phyloP scores from a whole-genome alignment of 2,113 vertebrate species.

The Copsychus sechellarum region DNA sequence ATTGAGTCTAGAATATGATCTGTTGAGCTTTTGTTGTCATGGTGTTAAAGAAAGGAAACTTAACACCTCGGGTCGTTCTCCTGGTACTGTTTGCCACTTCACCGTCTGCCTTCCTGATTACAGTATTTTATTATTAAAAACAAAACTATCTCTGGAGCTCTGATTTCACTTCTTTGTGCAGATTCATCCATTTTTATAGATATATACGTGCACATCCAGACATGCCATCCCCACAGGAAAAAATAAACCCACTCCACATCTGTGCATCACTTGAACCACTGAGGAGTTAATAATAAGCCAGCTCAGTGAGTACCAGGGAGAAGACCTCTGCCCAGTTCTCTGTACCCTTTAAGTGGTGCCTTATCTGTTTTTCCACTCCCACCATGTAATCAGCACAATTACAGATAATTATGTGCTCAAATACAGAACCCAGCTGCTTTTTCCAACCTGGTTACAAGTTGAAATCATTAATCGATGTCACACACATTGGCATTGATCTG shows the following conservation, averaged over 20 bases:
- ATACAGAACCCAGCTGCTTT: slow-evolving; percentile 68
- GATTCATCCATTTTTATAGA: not conserved
- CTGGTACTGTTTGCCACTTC: not conserved
- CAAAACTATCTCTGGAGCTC: not conserved
- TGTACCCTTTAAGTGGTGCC: not conserved
- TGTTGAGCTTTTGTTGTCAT: not conserved
- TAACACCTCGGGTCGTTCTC: not conserved
- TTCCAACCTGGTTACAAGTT: slow-evolving; percentile 59
- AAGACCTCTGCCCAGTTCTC: not conserved
- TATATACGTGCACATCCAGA: fast-evolving
- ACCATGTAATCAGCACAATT: not conserved
- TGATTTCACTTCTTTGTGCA: not conserved
- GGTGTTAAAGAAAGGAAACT: not conserved
- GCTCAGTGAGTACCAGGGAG: not conserved
- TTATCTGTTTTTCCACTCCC: not conserved
- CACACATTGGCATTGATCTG: slow-evolving; percentile 70
- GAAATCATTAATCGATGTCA: slow-evolving; percentile 75
- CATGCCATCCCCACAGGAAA: not conserved
- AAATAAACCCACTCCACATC: not conserved
- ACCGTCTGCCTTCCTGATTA: not conserved
- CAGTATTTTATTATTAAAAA: not conserved
- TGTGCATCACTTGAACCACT: not conserved
- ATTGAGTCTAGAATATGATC: not conserved
- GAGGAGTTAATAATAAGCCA: not conserved
- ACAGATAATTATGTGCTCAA: slow-evolving; percentile 25